Percentiles rank a stretch among this genome's conserved stretches.
Conservation (phyloP, 2,888 invertebrate genomes). For the Rhabditophanes sp. region DNA sequence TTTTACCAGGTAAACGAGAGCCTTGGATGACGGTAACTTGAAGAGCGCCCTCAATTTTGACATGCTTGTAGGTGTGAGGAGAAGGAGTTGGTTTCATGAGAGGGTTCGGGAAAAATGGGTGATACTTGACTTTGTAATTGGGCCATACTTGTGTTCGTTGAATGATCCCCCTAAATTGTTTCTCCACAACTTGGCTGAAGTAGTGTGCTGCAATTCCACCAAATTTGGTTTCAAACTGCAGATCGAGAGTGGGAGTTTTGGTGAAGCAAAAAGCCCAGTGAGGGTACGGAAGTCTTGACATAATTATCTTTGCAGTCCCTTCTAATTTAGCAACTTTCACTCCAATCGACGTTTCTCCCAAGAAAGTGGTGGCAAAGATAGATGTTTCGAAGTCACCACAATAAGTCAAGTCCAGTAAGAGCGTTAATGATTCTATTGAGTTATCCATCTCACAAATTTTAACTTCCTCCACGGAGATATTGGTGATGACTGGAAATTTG, state of each 20-base stretch:
- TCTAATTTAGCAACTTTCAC: slow-evolving; percentile 23
- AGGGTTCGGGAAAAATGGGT: slow-evolving; percentile 62
- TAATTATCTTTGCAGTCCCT: slow-evolving; percentile 26
- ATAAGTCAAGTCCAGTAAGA: slow-evolving; percentile 70
- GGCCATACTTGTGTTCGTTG: slow-evolving; percentile 83
- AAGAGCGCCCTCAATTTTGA: slow-evolving; percentile 26
- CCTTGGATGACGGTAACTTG: slow-evolving; percentile 38
- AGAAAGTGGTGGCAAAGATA: slow-evolving; percentile 75
- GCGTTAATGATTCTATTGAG: slow-evolving; percentile 65
- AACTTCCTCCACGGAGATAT: slow-evolving; percentile 62
- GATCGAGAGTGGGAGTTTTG: slow-evolving; percentile 26
- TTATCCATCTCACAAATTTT: slow-evolving; percentile 62
- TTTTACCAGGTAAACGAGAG: slow-evolving; percentile 24
- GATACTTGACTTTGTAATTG: slow-evolving; percentile 64
- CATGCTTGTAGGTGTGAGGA: slow-evolving; percentile 26
- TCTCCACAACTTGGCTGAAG: slow-evolving; percentile 74
- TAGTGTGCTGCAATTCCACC: slow-evolving; percentile 67
- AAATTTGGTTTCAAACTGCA: slow-evolving; percentile 53
- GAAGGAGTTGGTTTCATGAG: slow-evolving; percentile 36
- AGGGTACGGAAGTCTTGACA: slow-evolving; percentile 32
- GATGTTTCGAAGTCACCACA: slow-evolving; percentile 79
- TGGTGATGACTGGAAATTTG: slow-evolving; percentile 73
- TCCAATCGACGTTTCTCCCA: too few species aligned
- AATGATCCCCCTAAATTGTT: slow-evolving; percentile 65
- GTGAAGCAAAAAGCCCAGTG: slow-evolving; percentile 38